A percentile compares a stretch with the other conserved stretches of the same genome.
These are phyloP conservation scores for Orchesella cincta DNA, from an alignment of 1,140 invertebrate genomes.

Conservation along the genomic window DNA sequence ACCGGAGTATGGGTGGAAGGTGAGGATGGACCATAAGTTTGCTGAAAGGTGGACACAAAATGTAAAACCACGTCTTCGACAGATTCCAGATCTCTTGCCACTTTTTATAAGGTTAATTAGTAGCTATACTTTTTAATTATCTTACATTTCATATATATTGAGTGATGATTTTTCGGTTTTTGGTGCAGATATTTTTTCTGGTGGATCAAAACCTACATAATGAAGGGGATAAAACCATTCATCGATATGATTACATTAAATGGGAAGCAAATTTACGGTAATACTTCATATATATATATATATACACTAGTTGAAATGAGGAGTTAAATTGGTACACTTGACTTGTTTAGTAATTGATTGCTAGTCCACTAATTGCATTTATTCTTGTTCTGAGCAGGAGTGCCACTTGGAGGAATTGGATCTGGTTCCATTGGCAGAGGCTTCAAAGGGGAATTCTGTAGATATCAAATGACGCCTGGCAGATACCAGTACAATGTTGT, in stretches of 20 bases:
- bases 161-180: constrained; percentile 31
- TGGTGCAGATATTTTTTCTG: constrained; percentile 68
- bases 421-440: constrained; percentile 85
- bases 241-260: constrained; percentile 70
- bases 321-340: no score
- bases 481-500: constrained; percentile 81
- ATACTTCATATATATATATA: constrained; percentile 6
- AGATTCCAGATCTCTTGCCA: constrained; percentile 67
- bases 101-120: constrained; percentile 65
- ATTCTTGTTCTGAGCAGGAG: constrained; percentile 62
- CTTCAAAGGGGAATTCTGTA: constrained; percentile 88
- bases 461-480: constrained; percentile 83
- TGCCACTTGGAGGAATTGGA: constrained; percentile 88
- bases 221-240: constrained; percentile 64
- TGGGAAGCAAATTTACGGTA: constrained; percentile 75
- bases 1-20: constrained; percentile 67
- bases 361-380: constrained; percentile 41
- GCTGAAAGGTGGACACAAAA: constrained; percentile 72
- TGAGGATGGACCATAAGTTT: constrained; percentile 73
- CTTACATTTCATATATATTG: no score
- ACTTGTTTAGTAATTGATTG: constrained; percentile 8
- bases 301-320: no score
- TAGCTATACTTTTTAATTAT: no score
- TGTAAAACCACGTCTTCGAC: constrained; percentile 65
- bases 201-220: constrained; percentile 62